These are phyloP conservation scores for Latrodectus geometricus DNA, from an alignment of 1,140 invertebrate genomes.

Conservation along the genomic window DNA sequence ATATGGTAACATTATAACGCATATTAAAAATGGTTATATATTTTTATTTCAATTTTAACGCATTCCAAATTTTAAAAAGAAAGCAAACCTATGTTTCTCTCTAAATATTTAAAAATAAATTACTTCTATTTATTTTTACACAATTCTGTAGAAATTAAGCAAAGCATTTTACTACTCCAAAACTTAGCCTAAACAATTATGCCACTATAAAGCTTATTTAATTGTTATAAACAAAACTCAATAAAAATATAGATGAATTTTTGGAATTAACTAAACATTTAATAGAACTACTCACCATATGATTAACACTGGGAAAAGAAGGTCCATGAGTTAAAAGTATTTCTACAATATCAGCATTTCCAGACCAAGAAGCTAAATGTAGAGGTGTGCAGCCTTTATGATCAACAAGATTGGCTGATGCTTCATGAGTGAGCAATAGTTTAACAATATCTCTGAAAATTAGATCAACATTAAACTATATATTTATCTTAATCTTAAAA, in stretches of 20 bases:
- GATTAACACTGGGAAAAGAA: slow-evolving; percentile 82
- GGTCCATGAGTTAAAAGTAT: slow-evolving; percentile 81
- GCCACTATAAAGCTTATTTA: not conserved
- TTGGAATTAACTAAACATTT: not conserved
- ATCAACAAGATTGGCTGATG: slow-evolving; percentile 87
- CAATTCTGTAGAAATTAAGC: too few relatives aligned
- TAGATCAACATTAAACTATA: too few relatives aligned
- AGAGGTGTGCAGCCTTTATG: slow-evolving; percentile 86
- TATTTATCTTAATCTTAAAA: too few relatives aligned
- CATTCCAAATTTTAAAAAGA: too few relatives aligned
- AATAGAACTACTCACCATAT: slow-evolving; percentile 70
- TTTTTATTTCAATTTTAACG: too few relatives aligned
- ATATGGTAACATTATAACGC: too few relatives aligned
- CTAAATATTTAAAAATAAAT: too few relatives aligned
- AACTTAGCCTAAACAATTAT: too few relatives aligned
- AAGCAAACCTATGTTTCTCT: too few relatives aligned
- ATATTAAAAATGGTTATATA: too few relatives aligned
- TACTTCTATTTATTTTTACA: too few relatives aligned
- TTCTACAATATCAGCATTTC: slow-evolving; percentile 84
- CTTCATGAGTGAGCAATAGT: slow-evolving; percentile 86
- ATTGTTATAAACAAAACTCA: not conserved
- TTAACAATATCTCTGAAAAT: slow-evolving; percentile 84
- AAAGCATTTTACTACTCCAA: too few relatives aligned
- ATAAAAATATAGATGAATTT: not conserved
- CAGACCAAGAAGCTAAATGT: slow-evolving; percentile 92